Evolutionary conservation across 2,888 invertebrate genomes (phyloP), one percentile per base, ranked within the genome.

Genomic region (Perdita meconis): DNA sequence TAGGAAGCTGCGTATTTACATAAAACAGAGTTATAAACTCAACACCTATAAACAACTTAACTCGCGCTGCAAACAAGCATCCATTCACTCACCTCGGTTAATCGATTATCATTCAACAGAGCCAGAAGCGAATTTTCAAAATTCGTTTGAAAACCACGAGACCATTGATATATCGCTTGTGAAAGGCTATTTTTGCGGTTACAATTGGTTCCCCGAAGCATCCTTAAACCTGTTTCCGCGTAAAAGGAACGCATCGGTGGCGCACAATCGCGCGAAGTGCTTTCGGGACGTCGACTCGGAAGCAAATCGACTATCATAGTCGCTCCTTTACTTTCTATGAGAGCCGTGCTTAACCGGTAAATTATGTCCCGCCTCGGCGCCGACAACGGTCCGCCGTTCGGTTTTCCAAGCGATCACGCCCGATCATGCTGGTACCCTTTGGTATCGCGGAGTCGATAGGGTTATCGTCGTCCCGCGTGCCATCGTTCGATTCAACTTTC

Each of bases 311-410:
- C 64, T 64, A 63, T 51, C 38, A 26, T 51, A 38, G 63, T 51
- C 42, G 65, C 34, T 74, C 68, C 68, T 59, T 68, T 65, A 73
- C 80, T 80, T 82, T 81, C 82, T 78, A 81, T 56, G 57, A 68
- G 68, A 63, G 34, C 60, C 67, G 60, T 51, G 82, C 40, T 69
- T 82, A 78, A 76, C 72, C 71, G 64, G 76, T 83, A 82, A 82
- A 82, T 82, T 69, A 67, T 73, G 67, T 67, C 47, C 19, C 64
- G 56, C 53, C 12, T 26, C 19, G 24, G 2, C 55, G 51, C 19
- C 53, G 19, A 40, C 55, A 56, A 47, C 36, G 16, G 50, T 34
- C 50, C 57, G 64, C 30, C 55, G 34, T 26, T 36, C 59, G 22
- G 13, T 61, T 61, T 47, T 56, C 60, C 47, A 38, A 38, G 5